Percentiles rank a stretch among this genome's conserved stretches.
Conservation (phyloP, 2,113 vertebrate genomes). For the Willisornis vidua region DNA sequence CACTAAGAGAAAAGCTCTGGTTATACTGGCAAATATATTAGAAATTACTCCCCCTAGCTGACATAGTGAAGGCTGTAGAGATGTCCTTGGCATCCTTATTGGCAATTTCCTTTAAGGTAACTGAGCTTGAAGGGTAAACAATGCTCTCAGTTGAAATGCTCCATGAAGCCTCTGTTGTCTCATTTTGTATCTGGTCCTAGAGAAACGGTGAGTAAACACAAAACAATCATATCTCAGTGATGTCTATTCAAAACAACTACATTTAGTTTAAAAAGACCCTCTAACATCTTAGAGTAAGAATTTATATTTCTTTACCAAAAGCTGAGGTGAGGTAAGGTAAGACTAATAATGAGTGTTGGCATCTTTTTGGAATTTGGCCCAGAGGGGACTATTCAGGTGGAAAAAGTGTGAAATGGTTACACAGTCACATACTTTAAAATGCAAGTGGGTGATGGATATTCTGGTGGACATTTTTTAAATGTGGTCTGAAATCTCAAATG, state of each 20-base stretch:
- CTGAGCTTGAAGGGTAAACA: background rate
- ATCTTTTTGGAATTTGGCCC: background rate
- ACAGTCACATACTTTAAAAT: background rate
- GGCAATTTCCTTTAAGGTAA: background rate
- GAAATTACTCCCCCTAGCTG: background rate
- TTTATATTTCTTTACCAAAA: background rate
- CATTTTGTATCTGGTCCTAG: background rate
- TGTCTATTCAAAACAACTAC: background rate
- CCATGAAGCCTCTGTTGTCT: background rate
- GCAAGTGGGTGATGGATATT: background rate
- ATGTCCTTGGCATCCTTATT: background rate
- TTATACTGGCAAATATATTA: background rate
- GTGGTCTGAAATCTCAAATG: background rate
- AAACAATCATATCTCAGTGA: background rate
- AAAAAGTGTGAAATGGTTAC: background rate
- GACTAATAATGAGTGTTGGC: background rate
- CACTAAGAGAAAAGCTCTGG: background rate
- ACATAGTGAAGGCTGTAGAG: background rate
- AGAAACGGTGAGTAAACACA: background rate
- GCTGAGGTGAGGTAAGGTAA: background rate
- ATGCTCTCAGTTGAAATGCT: background rate
- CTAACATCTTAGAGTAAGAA: background rate
- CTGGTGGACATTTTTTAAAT: background rate
- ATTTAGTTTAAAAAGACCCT: background rate
- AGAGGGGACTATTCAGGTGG: background rate